Conservation (phyloP, 2,113 vertebrate species). For the Macquaria australasica region DNA sequence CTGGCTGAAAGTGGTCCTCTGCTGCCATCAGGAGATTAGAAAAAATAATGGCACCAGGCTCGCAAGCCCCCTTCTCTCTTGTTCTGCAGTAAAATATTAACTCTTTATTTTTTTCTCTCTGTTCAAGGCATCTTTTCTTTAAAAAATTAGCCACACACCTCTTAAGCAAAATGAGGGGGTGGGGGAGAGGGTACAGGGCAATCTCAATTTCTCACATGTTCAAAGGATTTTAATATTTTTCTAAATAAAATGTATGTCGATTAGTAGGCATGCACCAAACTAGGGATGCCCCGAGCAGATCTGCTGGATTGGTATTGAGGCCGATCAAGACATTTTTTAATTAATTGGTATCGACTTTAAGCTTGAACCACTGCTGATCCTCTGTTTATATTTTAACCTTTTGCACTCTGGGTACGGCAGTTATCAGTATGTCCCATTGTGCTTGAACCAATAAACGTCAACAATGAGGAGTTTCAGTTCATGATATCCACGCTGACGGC, state of each 20-base stretch:
- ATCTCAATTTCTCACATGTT: slow-evolving; percentile 40
- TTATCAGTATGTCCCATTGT: background rate
- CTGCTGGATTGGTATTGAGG: background rate
- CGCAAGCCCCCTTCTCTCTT: slow-evolving; percentile 92
- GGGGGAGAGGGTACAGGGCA: slow-evolving; percentile 40
- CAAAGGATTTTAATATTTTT: slow-evolving; percentile 20
- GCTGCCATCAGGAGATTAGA: slow-evolving; percentile 98
- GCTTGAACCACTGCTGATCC: slow-evolving; percentile 41
- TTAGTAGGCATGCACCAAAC: slow-evolving; percentile 38
- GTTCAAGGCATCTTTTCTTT: slow-evolving; percentile 88
- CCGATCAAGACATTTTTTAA: background rate
- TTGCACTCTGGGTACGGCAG: background rate
- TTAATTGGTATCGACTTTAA: background rate
- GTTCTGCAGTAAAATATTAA: slow-evolving; percentile 94
- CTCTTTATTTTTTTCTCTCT: slow-evolving; percentile 89
- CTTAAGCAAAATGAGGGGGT: slow-evolving; percentile 37
- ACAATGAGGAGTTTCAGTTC: background rate
- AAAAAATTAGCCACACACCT: slow-evolving; percentile 47
- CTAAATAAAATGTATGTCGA: slow-evolving; percentile 26
- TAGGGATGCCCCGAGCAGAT: slow-evolving; percentile 54
- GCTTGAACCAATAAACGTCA: background rate
- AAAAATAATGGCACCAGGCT: slow-evolving; percentile 96
- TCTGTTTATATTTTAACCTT: slow-evolving; percentile 53
- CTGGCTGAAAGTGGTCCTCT: slow-evolving; percentile 98
- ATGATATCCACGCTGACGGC: background rate